These are phyloP conservation scores for Epicampocera succincta DNA, from an alignment of 2,888 invertebrate genomes.

Conservation along the genomic window DNA sequence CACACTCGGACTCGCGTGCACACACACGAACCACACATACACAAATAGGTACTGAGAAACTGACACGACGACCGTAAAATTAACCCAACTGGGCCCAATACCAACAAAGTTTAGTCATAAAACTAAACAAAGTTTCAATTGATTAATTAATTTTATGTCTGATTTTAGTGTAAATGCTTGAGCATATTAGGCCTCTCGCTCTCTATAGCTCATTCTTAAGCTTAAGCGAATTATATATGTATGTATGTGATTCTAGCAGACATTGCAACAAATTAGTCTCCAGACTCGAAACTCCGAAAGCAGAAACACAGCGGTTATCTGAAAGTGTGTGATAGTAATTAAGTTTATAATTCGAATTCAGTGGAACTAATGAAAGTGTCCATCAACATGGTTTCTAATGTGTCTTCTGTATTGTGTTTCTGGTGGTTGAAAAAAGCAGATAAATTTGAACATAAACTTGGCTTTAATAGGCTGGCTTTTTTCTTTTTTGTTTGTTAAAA, in stretches of 20 bases:
- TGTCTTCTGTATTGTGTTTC: constrained; percentile 38
- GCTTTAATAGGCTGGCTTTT: constrained; percentile 53
- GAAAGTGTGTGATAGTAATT: constrained; percentile 34
- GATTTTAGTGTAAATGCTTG: constrained; percentile 3
- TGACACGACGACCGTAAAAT: constrained; percentile 3
- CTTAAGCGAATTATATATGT: not conserved
- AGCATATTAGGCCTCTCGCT: constrained; percentile 37
- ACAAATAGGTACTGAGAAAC: not conserved
- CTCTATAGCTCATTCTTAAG: constrained; percentile 33
- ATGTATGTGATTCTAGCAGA: no score
- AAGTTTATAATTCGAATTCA: constrained; percentile 54
- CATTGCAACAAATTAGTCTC: constrained; percentile 38
- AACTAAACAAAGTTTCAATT: constrained; percentile 63
- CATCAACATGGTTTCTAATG: constrained; percentile 59
- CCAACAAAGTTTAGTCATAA: constrained; percentile 47
- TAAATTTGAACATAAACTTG: constrained; percentile 62
- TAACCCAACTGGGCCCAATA: constrained; percentile 14
- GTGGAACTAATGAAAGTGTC: constrained; percentile 70
- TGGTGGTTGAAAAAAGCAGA: constrained; percentile 42
- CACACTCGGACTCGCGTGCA: not conserved
- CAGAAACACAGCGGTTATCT: not conserved
- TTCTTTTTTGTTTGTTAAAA: constrained; percentile 32
- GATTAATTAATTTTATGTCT: constrained; percentile 62
- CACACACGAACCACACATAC: not conserved
- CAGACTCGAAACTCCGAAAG: not conserved